Percentiles rank a stretch among this genome's conserved stretches.
These are phyloP conservation scores for Trachelus troglodyta DNA, from an alignment of 2,888 invertebrate species.

Conservation along the genomic window DNA sequence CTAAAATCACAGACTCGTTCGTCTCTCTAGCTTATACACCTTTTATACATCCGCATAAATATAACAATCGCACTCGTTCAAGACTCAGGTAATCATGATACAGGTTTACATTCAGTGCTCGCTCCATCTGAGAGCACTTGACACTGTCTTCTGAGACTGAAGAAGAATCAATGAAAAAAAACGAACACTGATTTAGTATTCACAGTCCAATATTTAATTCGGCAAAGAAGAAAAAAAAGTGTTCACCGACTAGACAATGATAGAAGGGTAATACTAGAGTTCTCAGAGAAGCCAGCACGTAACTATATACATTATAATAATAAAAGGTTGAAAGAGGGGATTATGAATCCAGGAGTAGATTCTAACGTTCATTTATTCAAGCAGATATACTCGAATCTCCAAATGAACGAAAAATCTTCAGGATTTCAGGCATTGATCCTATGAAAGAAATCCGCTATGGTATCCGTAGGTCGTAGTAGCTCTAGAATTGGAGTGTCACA, in stretches of 20 bases:
- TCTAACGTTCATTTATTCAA: constrained; percentile 38
- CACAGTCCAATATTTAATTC: not conserved
- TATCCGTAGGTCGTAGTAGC: not conserved
- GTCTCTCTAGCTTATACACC: constrained; percentile 11
- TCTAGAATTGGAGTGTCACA: not conserved
- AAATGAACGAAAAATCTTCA: not conserved
- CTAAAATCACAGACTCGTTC: constrained; percentile 50
- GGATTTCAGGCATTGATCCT: not conserved
- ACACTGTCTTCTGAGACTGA: not conserved
- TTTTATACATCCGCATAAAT: constrained; percentile 12
- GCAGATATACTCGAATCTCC: not conserved
- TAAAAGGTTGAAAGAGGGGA: constrained; percentile 32
- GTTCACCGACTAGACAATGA: not conserved
- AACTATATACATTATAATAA: constrained; percentile 32
- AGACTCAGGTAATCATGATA: constrained; percentile 1
- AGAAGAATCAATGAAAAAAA: not conserved
- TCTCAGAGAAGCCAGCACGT: not conserved
- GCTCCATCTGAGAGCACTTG: not conserved
- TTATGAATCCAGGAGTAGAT: constrained; percentile 42
- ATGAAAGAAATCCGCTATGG: not conserved
- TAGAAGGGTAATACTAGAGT: not conserved
- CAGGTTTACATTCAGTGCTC: not conserved
- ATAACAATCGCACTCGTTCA: constrained; percentile 10
- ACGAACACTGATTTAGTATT: not conserved
- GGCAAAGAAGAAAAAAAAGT: not conserved